phyloP scores from a whole-genome alignment of 1,140 invertebrate species.

The Polypedilum pembai region DNA sequence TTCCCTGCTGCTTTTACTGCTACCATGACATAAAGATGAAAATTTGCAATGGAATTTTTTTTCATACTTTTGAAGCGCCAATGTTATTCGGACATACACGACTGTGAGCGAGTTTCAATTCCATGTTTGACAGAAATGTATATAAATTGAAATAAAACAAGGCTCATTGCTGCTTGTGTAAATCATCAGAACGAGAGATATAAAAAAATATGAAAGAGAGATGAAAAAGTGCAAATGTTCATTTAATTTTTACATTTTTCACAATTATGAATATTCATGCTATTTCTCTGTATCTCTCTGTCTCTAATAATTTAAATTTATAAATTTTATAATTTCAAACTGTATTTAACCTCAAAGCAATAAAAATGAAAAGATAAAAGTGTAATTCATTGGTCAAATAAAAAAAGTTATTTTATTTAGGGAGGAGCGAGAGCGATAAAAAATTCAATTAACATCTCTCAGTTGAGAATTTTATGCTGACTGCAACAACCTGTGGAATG shows the following conservation, averaged over 20 bases:
- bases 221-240: too few species aligned
- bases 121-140: background rate
- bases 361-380: too few species aligned
- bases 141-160: background rate
- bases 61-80: background rate
- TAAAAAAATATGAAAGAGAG: too few species aligned
- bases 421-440: background rate
- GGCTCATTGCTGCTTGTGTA: background rate
- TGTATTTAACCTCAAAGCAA: too few species aligned
- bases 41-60: conserved; percentile 5
- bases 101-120: background rate
- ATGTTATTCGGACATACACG: background rate
- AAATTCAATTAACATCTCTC: conserved; percentile 18
- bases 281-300: too few species aligned
- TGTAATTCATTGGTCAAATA: too few species aligned
- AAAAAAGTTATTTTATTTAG: too few species aligned
- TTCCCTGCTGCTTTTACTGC: background rate
- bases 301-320: too few species aligned
- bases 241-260: too few species aligned
- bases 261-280: too few species aligned
- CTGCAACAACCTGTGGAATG: conserved; percentile 4
- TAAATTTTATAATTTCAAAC: too few species aligned
- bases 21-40: background rate
- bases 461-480: background rate
- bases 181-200: background rate